These are phyloP conservation scores for Dryobotodes eremita DNA, from an alignment of 2,888 invertebrate genomes.

Conservation along the genomic window DNA sequence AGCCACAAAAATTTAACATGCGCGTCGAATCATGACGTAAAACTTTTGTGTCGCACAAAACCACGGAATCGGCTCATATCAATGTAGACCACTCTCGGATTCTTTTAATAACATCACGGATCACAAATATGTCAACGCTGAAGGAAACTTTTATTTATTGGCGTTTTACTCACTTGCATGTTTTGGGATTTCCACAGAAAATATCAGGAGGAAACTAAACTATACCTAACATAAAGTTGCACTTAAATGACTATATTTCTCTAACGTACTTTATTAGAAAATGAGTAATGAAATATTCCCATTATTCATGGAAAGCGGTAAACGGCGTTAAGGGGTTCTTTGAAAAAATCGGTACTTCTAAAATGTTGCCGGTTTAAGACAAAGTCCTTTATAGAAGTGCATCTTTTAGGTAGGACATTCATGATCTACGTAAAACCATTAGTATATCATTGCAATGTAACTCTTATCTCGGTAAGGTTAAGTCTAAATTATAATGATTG, in stretches of 20 bases:
- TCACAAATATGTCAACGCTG: background rate
- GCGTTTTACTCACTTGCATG: background rate
- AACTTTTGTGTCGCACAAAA: background rate
- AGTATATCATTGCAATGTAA: background rate
- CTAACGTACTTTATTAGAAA: background rate
- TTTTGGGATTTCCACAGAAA: slow-evolving; percentile 6
- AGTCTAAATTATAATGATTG: background rate
- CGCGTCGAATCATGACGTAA: background rate
- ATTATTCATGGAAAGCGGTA: background rate
- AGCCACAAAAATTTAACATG: background rate
- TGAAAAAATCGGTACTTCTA: background rate
- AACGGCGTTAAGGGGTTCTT: background rate
- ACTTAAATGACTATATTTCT: background rate
- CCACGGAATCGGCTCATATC: background rate
- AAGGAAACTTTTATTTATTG: background rate
- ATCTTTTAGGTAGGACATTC: background rate
- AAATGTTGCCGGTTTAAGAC: background rate
- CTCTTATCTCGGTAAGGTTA: background rate
- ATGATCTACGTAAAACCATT: background rate
- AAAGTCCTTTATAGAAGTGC: background rate
- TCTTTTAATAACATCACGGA: background rate
- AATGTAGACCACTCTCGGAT: background rate
- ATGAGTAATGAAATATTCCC: background rate
- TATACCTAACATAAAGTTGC: background rate
- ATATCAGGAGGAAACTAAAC: background rate